Percentiles rank a stretch among this genome's conserved stretches.
phyloP scores from a whole-genome alignment of 2,113 vertebrate genomes.

The Fukomys damarensis region DNA sequence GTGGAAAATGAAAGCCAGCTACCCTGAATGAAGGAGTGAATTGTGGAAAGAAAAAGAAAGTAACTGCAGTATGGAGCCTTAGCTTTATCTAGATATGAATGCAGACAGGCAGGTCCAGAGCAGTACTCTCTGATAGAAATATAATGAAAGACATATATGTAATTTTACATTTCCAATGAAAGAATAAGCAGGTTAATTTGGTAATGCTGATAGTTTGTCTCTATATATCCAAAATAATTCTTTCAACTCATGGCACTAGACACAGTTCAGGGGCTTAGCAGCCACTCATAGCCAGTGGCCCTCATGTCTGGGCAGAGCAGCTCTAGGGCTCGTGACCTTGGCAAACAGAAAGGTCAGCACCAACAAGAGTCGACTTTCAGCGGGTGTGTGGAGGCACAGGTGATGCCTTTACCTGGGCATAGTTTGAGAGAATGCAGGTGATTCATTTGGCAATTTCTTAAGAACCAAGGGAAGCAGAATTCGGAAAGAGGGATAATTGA shows the following conservation, averaged over 20 bases:
- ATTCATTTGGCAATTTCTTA: background rate
- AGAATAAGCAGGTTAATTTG: background rate
- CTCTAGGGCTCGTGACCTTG: background rate
- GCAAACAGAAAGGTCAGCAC: background rate
- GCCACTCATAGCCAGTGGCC: background rate
- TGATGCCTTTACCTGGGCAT: background rate
- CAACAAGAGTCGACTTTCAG: background rate
- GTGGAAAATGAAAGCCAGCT: background rate
- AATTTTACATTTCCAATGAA: background rate
- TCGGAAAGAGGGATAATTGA: background rate
- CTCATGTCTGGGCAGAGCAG: too few relatives aligned
- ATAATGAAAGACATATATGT: background rate
- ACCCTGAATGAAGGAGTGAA: background rate
- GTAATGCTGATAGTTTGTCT: background rate
- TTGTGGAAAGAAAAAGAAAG: background rate
- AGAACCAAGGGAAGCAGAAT: background rate
- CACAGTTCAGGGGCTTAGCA: background rate
- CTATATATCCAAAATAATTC: background rate
- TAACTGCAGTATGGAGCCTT: background rate
- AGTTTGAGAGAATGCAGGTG: background rate
- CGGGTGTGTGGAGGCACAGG: background rate
- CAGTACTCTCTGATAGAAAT: background rate
- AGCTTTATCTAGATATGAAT: background rate
- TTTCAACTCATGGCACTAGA: background rate
- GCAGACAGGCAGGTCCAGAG: background rate